Base-by-base conservation (phyloP, 2,888 invertebrate species). In the Trissoscelio sp. region DNA sequence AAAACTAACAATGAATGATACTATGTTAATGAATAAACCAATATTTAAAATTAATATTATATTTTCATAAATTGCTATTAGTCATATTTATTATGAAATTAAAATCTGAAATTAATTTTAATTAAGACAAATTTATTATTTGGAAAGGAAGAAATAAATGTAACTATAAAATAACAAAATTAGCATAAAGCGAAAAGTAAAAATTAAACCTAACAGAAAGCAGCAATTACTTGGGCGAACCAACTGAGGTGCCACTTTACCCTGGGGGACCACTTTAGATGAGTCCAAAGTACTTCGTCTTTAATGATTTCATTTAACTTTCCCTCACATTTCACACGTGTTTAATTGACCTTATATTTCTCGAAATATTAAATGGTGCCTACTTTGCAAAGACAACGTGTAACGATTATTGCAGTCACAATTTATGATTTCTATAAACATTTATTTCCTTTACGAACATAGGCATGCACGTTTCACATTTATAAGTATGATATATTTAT, bases 221-320 rank as follows among this genome's bases (percentile, higher is more conserved):
- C 37, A 39, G 46, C 24, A 66, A 66, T 53, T 67, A 53, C 6
- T 20, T 46, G 46, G 20, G 46, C 31, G 20, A 34, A 62, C 2
- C 20, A 9, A 11, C 39, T 31, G 64, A 66, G 64, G 48, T 51
- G 37, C 22, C 22, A 66, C 37, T 51, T 62, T 37, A 24, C 64
- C 64, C 37, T 37, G 37, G 4, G 62, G 64, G 64, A 66, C 37
- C 51, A 66, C 48, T 66, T 66, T 66, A 66, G 12, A 51, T n/a
- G 37, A 51, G 12, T 37, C 14, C 37, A 37, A 51, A 66, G 64
- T 66, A 37, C 51, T 66, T 51, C 51, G 2, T 51, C 51, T 37
- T 37, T 66, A 37, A 66, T 66, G 51, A 66, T 66, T 66, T 66
- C 64, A 66, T 66, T 51, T 66, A 66, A 66, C 64, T 66, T 37